phyloP scores from a whole-genome alignment of 2,113 vertebrate genomes.

The Chroicocephalus ridibundus region DNA sequence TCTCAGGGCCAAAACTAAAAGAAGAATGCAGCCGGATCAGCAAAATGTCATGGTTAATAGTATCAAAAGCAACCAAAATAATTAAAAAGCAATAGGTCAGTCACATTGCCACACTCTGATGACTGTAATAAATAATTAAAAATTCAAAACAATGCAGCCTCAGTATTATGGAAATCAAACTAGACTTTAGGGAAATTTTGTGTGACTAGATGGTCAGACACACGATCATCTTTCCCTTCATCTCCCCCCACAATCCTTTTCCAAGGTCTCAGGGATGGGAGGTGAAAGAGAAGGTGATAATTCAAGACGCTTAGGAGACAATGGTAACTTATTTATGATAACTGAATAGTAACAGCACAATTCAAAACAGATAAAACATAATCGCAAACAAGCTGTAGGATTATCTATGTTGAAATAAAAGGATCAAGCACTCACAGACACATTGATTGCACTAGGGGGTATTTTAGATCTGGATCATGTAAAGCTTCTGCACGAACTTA shows the following conservation, averaged over 20 bases:
- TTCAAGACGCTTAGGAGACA: background rate
- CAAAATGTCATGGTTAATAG: conserved; percentile 66
- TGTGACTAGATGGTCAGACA: background rate
- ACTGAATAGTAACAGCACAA: background rate
- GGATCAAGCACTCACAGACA: background rate
- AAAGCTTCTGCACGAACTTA: conserved; percentile 6
- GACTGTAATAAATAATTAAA: conserved; percentile 73
- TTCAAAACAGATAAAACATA: conserved; percentile 23
- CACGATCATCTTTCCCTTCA: background rate
- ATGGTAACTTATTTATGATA: background rate
- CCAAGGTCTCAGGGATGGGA: conserved; percentile 24
- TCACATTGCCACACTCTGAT: conserved; percentile 57
- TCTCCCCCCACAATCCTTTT: background rate
- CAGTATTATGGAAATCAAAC: conserved; percentile 66
- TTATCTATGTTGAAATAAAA: background rate
- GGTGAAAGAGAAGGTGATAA: conserved; percentile 9
- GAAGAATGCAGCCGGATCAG: conserved; percentile 34
- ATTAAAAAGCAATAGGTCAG: conserved; percentile 72
- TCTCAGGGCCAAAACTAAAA: conserved; percentile 26
- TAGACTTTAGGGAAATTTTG: conserved; percentile 43
- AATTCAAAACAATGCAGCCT: conserved; percentile 62
- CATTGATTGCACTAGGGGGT: background rate
- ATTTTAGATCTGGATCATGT: background rate
- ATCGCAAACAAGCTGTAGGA: conserved; percentile 4
- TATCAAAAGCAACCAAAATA: conserved; percentile 66